Evolutionary conservation across 2,797 vertebrate genomes (phyloP), one percentile per base, ranked within the genome.

Genomic region (Tympanoctomys barrerae): DNA sequence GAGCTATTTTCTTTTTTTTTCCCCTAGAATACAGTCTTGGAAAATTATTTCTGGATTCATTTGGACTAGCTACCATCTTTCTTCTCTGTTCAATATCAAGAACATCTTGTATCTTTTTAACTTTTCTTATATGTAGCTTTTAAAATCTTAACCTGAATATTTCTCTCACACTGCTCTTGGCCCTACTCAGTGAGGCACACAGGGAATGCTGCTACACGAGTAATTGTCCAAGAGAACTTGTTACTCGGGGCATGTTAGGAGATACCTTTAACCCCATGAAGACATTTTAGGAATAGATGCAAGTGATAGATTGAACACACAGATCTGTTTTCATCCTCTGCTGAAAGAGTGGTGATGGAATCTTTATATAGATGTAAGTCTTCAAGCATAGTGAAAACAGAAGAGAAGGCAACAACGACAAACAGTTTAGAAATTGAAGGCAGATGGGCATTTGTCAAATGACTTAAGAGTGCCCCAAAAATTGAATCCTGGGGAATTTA

Each of bases 61-160:
- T 95, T 97, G n/a, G 42, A 9, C 68, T 95, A 3, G 82, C 61
- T 78, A n/a, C 79, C 92, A 46, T 84, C 14, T 93, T 71, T 88
- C 2, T 92, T 95, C 54, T 78, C 42, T 90, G 59, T 95, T 77
- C 91, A 46, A 8, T 91, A 73, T 61, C 46, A 87, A 89, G 57
- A 96, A 62, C 31, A 96, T 87, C 46, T 96, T 94, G 14, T 71
- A 14, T 94, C 92, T 96, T 62, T 77, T 94, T 91, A 92, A 90
- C 7, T 95, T 94, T 90, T 90, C 49, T 68, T 90, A 28, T 42
- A 26, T 92, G 13, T 91, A 22, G 91, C 57, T 85, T 89, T 80
- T 86, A 86, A 91, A 92, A 86, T 92, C 77, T 94, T 94, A 83
- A 91, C n/a, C 16, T 85, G 16, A 78, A 42, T 91, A 49, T 79